Percentiles rank a stretch among this genome's conserved stretches.
Conservation (phyloP, 2,113 vertebrate genomes). For the Motacilla alba region DNA sequence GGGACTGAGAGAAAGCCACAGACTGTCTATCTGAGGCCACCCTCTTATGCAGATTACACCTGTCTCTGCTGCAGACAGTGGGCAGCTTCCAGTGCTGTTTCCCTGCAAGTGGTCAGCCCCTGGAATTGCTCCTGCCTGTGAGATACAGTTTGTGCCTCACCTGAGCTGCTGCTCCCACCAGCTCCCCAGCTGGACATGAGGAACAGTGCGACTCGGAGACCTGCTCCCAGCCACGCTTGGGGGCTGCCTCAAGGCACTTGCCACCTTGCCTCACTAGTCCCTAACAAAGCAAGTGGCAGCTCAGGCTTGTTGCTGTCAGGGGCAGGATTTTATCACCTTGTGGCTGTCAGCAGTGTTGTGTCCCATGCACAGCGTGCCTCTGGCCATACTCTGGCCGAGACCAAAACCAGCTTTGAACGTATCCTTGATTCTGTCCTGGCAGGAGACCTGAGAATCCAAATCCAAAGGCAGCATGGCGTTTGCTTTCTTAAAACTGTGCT, state of each 20-base stretch:
- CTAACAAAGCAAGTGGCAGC: neutral
- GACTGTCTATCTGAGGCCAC: neutral
- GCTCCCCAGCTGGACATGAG: accelerated
- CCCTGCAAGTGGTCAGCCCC: neutral
- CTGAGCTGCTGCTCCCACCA: neutral
- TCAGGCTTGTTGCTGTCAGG: neutral
- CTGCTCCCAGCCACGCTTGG: neutral
- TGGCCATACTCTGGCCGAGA: neutral
- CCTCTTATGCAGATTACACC: neutral
- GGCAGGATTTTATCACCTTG: neutral
- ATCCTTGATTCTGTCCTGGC: neutral
- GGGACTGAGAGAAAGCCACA: neutral
- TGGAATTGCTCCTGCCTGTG: neutral
- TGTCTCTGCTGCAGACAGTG: neutral
- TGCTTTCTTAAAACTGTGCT: neutral
- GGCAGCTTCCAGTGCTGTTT: neutral
- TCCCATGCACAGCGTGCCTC: neutral
- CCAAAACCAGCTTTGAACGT: neutral
- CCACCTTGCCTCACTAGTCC: neutral
- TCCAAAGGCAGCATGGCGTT: neutral
- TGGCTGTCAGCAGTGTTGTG: neutral
- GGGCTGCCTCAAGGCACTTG: neutral
- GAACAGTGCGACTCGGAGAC: neutral
- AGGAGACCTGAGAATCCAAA: neutral
- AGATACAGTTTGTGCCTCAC: neutral